Conservation (phyloP, 2,113 vertebrate species). For the Peromyscus leucopus region DNA sequence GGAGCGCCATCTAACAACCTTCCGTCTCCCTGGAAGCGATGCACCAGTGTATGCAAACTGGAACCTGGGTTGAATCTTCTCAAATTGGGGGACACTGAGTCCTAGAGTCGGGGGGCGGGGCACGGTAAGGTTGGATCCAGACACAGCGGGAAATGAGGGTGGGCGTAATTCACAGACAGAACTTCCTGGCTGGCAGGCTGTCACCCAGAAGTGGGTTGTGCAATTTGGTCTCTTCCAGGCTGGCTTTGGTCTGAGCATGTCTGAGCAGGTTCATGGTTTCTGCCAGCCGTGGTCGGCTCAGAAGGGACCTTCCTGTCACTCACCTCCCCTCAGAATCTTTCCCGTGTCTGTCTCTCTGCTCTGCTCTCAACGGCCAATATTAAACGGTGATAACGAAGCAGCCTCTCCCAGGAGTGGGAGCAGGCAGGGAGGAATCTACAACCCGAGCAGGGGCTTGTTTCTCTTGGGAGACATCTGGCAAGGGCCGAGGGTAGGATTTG, state of each 20-base stretch:
- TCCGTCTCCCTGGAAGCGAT: not conserved
- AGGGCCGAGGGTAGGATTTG: not conserved
- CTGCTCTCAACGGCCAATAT: not conserved
- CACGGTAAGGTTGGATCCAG: not conserved
- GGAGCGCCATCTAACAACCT: not conserved
- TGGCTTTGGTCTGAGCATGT: not conserved
- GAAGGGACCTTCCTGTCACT: not conserved
- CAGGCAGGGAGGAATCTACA: no score
- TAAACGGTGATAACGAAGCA: not conserved
- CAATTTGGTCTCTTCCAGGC: not conserved
- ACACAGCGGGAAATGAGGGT: not conserved
- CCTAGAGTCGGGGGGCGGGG: no score
- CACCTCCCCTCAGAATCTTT: not conserved
- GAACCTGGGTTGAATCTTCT: not conserved
- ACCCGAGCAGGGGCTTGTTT: not conserved
- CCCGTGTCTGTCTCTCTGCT: rapidly evolving
- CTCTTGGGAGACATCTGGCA: not conserved
- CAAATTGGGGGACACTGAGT: not conserved
- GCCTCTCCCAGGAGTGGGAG: not conserved
- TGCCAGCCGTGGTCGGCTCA: not conserved
- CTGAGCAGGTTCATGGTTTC: not conserved
- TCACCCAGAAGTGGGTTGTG: not conserved
- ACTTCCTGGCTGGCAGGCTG: not conserved
- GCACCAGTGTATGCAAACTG: not conserved
- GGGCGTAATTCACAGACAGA: not conserved